Evolutionary conservation across 2,113 vertebrate species (phyloP).

Genomic region (Tenrec ecaudatus): DNA sequence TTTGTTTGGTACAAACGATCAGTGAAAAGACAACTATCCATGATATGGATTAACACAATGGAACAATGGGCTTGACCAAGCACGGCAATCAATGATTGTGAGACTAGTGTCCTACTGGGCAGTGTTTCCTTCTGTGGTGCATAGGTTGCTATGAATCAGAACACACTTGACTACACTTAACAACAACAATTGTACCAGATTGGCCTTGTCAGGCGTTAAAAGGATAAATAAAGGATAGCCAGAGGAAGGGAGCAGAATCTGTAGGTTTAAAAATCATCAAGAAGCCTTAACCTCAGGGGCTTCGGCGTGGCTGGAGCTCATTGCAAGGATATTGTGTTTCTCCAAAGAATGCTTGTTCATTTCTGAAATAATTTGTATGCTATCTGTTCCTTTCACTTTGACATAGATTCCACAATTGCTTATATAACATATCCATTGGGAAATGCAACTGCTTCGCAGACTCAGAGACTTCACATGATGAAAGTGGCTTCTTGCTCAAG

Average conservation of each 20-base stretch:
- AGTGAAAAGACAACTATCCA: too few relatives aligned
- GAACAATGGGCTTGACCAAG: too few relatives aligned
- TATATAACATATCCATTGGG: neutral
- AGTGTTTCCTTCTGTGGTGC: too few relatives aligned
- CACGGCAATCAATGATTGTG: too few relatives aligned
- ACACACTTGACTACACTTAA: too few relatives aligned
- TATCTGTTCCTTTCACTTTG: neutral
- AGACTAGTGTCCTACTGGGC: too few relatives aligned
- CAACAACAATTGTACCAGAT: neutral
- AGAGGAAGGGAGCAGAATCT: neutral
- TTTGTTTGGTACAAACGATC: too few relatives aligned
- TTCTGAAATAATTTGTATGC: neutral
- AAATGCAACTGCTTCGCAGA: neutral
- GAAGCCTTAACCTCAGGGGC: slow-evolving; percentile 17
- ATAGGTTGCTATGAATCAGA: too few relatives aligned
- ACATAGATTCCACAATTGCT: neutral
- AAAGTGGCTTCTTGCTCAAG: slow-evolving; percentile 19
- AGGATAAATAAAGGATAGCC: neutral
- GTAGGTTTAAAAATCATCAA: neutral
- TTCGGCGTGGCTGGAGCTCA: neutral
- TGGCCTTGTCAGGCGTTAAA: neutral
- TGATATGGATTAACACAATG: too few relatives aligned
- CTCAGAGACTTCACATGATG: neutral
- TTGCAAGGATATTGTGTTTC: neutral
- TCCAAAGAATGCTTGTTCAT: slow-evolving; percentile 7